phyloP scores from a whole-genome alignment of 2,113 vertebrate species.

The Lamprologus callipterus region DNA sequence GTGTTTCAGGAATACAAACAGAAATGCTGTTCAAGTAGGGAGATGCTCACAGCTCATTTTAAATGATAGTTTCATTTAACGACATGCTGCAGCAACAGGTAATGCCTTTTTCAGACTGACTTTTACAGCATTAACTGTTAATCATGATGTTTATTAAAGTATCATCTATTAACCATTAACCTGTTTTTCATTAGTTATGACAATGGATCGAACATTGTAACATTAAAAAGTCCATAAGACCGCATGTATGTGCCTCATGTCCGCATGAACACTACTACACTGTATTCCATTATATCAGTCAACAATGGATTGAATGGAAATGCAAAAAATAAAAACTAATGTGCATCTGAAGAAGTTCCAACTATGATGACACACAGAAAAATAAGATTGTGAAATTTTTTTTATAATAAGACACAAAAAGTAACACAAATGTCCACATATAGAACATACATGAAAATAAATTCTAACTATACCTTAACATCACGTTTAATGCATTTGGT shows the following conservation, averaged over 20 bases:
- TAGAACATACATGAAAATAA: neutral
- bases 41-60: slow-evolving; percentile 6
- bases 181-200: neutral
- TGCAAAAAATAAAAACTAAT: neutral
- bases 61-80: slow-evolving; percentile 14
- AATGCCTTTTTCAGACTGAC: neutral
- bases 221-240: neutral
- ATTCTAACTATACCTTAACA: neutral
- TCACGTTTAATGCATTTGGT: neutral
- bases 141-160: neutral
- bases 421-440: neutral
- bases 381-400: neutral
- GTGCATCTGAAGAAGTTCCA: neutral
- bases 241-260: neutral
- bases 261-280: neutral
- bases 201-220: neutral
- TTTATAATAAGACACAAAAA: neutral
- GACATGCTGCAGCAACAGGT: slow-evolving; percentile 10
- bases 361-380: neutral
- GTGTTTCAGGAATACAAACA: slow-evolving; percentile 26
- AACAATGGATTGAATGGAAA: neutral
- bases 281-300: neutral
- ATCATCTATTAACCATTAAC: neutral
- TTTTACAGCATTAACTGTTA: neutral
- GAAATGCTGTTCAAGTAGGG: neutral